phyloP scores from a whole-genome alignment of 2,888 invertebrate species.

The Metacarcinus magister region DNA sequence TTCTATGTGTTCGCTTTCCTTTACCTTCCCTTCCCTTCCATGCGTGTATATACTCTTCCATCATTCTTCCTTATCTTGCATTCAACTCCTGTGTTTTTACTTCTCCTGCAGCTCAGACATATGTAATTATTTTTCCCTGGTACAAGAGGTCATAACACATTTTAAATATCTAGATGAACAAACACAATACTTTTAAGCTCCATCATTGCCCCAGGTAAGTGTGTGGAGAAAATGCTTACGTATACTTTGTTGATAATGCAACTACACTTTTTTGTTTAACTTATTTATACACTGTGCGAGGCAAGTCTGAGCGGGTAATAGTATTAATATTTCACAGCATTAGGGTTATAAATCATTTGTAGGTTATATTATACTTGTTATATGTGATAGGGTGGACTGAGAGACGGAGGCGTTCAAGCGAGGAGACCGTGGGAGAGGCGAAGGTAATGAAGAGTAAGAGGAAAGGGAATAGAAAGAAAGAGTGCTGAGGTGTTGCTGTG shows the following conservation, averaged over 20 bases:
- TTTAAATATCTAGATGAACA: not conserved
- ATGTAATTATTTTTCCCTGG: not conserved
- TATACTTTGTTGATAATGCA: not conserved
- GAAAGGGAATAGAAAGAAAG: not conserved
- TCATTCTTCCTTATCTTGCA: not conserved
- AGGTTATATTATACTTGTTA: not conserved
- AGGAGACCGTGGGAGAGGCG: not conserved
- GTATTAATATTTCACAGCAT: not conserved
- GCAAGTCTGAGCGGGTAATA: not conserved
- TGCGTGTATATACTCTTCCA: not conserved
- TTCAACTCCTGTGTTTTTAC: not conserved
- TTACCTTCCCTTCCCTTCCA: not conserved
- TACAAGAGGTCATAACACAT: not conserved
- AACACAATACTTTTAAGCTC: not conserved
- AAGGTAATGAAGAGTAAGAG: not conserved
- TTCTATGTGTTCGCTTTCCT: not conserved
- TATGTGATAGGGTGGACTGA: not conserved
- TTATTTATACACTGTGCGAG: no score
- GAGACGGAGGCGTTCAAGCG: not conserved
- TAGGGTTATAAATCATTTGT: not conserved
- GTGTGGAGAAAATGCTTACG: not conserved
- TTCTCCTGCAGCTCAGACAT: not conserved
- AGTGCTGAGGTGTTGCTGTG: no score
- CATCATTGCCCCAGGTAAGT: not conserved
- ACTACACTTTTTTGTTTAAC: not conserved